Percentiles rank a stretch among this genome's conserved stretches.
Conservation (phyloP, 1,140 invertebrate genomes). For the Plutomurus gul region DNA sequence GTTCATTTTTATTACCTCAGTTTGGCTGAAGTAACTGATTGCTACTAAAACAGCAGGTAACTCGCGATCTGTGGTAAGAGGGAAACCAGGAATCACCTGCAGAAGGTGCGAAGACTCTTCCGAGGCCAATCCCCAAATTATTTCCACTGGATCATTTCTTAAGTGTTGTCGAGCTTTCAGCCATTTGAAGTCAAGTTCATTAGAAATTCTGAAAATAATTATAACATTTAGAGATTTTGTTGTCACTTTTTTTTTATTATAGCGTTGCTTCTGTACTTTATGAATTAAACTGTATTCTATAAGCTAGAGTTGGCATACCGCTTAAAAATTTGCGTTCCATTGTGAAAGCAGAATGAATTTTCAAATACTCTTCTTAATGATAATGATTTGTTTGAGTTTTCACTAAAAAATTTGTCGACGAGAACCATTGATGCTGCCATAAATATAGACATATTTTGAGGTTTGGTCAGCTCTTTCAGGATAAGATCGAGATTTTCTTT, state of each 20-base stretch:
- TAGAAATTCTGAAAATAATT: conserved; percentile 63
- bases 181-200: conserved; percentile 62
- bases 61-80: conserved; percentile 67
- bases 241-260: conserved; percentile 55
- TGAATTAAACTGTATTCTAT: too few relatives aligned
- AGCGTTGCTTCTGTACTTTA: conserved; percentile 66
- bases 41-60: conserved; percentile 75
- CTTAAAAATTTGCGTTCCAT: too few relatives aligned
- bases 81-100: conserved; percentile 69
- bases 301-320: too few relatives aligned
- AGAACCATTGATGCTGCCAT: too few relatives aligned
- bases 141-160: conserved; percentile 58
- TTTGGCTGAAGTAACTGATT: conserved; percentile 82
- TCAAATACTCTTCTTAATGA: too few relatives aligned
- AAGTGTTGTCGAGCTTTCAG: conserved; percentile 44
- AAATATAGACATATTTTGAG: too few relatives aligned
- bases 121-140: conserved; percentile 76
- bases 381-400: too few relatives aligned
- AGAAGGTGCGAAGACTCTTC: conserved; percentile 77
- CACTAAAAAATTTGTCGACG: too few relatives aligned
- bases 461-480: too few relatives aligned
- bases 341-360: too few relatives aligned
- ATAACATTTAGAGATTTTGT: too few relatives aligned
- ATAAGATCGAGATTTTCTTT: too few relatives aligned
- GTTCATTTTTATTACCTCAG: conserved; percentile 77